Conservation (phyloP, 2,888 invertebrate genomes). For the Aporophyla lueneburgensis region DNA sequence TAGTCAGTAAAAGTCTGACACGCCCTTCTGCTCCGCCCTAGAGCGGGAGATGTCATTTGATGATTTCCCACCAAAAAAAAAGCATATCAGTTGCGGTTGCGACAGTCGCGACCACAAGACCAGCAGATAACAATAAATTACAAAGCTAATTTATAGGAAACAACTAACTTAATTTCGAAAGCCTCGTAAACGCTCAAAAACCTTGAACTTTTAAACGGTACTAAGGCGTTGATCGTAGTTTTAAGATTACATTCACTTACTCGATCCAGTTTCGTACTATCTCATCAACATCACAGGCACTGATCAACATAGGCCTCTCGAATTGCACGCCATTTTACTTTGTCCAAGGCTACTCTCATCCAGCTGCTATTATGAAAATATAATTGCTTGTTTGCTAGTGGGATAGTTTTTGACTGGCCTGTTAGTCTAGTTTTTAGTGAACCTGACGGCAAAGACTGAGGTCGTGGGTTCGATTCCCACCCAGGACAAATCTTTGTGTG, state of each 20-base stretch:
- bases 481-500: too few species aligned
- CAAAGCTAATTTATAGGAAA: constrained; percentile 8
- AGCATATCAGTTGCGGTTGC: too few species aligned
- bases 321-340: not conserved
- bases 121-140: not conserved
- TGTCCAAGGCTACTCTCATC: not conserved
- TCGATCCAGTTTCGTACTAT: constrained; percentile 31
- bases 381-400: too few species aligned
- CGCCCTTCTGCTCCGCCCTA: too few species aligned
- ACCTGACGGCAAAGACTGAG: too few species aligned
- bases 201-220: constrained; percentile 57
- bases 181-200: constrained; percentile 10
- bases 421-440: too few species aligned
- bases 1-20: too few species aligned
- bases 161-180: constrained; percentile 28
- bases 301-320: not conserved
- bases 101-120: not conserved
- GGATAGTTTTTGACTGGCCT: too few species aligned
- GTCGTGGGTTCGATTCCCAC: too few species aligned
- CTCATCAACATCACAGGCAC: constrained; percentile 5
- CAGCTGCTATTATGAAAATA: not conserved
- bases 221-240: constrained; percentile 38
- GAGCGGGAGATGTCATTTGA: too few species aligned
- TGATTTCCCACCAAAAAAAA: too few species aligned
- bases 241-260: constrained; percentile 51